A percentile compares a stretch with the other conserved stretches of the same genome.
Conservation (phyloP, 2,113 vertebrate species). For the Triplophysa dalaica region DNA sequence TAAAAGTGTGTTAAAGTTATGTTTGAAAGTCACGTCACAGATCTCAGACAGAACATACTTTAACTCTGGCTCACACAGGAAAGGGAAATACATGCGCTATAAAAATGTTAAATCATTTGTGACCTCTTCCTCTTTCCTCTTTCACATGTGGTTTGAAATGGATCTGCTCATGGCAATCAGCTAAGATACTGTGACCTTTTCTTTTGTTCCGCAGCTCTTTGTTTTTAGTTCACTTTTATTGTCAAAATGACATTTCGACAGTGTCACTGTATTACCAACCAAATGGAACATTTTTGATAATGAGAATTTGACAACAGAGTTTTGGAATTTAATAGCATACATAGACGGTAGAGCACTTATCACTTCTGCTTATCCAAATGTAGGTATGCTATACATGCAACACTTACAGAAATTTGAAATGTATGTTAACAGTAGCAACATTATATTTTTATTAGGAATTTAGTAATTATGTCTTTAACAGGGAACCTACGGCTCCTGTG, state of each 20-base stretch:
- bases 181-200: slow-evolving; percentile 43
- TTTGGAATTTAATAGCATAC: background rate
- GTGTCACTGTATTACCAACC: background rate
- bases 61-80: background rate
- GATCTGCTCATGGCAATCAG: slow-evolving; percentile 2
- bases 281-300: background rate
- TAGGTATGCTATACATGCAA: background rate
- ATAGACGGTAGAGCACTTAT: background rate
- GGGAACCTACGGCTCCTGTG: no score
- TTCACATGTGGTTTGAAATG: slow-evolving; percentile 4
- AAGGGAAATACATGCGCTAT: background rate
- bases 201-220: slow-evolving; percentile 39
- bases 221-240: slow-evolving; percentile 47
- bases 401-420: background rate
- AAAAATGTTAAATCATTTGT: background rate
- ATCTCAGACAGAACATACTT: background rate
- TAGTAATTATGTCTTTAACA: background rate
- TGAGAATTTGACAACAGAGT: background rate
- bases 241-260: slow-evolving; percentile 22
- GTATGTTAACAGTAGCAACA: background rate
- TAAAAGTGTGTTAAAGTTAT: background rate
- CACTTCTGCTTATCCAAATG: background rate
- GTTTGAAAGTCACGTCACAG: background rate
- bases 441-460: background rate
- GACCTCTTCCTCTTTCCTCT: slow-evolving; percentile 36